Evolutionary conservation across 2,797 vertebrate species (phyloP).

Genomic region (Rhabdomys pumilio): DNA sequence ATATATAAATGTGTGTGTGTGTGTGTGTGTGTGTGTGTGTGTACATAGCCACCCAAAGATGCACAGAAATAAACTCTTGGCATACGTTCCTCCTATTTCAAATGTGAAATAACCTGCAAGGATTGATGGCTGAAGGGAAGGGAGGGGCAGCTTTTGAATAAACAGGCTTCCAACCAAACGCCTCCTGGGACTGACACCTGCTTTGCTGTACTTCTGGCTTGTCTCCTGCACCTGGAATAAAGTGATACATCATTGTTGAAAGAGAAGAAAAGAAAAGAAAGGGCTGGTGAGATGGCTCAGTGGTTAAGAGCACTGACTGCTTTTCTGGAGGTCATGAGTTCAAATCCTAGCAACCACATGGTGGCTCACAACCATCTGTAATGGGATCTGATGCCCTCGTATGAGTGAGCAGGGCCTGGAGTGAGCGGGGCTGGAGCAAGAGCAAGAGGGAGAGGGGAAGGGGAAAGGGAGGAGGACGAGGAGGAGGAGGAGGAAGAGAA

Average conservation of each 20-base stretch:
- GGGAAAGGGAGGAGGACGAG: too few relatives aligned
- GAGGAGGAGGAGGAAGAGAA: too few relatives aligned
- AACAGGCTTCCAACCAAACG: background rate
- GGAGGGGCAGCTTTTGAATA: conserved; percentile 47
- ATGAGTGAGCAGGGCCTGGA: too few relatives aligned
- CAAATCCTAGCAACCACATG: too few relatives aligned
- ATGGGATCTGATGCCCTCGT: too few relatives aligned
- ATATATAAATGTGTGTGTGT: conserved; percentile 82
- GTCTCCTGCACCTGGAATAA: conserved; percentile 46
- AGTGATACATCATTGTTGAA: conserved; percentile 43
- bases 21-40: conserved; percentile 25
- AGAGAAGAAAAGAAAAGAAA: background rate
- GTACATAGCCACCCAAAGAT: conserved; percentile 70
- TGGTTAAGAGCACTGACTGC: too few relatives aligned
- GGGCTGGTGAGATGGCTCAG: too few relatives aligned
- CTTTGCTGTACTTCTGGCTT: conserved; percentile 27
- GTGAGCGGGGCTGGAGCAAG: too few relatives aligned
- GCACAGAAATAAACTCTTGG: conserved; percentile 84
- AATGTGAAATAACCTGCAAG: conserved; percentile 76
- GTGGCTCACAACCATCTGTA: too few relatives aligned
- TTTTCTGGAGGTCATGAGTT: too few relatives aligned
- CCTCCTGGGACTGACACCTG: background rate
- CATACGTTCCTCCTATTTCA: conserved; percentile 57
- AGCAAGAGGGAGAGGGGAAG: too few relatives aligned
- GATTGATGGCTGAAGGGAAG: conserved; percentile 24